A percentile compares a stretch with the other conserved stretches of the same genome.
Evolutionary conservation across 2,888 invertebrate genomes (phyloP).

Genomic region (Dysmachus trigonus): DNA sequence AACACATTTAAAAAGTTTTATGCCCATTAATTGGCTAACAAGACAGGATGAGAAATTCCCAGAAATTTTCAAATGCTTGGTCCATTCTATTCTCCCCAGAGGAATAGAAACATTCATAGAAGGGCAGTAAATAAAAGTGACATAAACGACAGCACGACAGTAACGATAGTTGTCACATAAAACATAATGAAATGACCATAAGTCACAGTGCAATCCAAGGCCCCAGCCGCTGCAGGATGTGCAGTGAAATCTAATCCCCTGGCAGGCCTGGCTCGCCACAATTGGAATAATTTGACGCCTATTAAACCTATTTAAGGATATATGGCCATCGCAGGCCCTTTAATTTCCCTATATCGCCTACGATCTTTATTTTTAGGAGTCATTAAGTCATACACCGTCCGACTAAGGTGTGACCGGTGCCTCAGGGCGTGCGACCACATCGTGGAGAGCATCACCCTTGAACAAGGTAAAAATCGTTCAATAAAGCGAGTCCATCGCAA

Average conservation of each 20-base stretch:
- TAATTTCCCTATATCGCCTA: neutral
- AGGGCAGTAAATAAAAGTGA: neutral
- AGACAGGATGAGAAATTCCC: neutral
- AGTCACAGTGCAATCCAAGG: neutral
- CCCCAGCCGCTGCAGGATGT: neutral
- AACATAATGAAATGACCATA: constrained; percentile 1
- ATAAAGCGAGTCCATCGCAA: neutral
- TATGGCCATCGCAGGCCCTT: neutral
- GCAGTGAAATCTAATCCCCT: neutral
- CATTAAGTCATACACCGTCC: neutral
- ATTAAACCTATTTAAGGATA: neutral
- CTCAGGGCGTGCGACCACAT: neutral
- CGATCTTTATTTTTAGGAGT: neutral
- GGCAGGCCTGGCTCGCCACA: neutral
- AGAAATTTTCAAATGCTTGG: neutral
- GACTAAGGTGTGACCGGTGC: neutral
- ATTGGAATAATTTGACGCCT: neutral
- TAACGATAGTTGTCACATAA: constrained; percentile 7
- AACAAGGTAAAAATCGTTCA: neutral
- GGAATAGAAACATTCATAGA: neutral
- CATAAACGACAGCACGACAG: constrained; percentile 10
- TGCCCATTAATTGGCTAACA: neutral
- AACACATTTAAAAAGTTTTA: neutral
- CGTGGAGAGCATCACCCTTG: neutral
- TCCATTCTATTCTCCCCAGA: neutral